A percentile compares a stretch with the other conserved stretches of the same genome.
Conservation (phyloP, 2,888 invertebrate genomes). For the Eilema griseolum region DNA sequence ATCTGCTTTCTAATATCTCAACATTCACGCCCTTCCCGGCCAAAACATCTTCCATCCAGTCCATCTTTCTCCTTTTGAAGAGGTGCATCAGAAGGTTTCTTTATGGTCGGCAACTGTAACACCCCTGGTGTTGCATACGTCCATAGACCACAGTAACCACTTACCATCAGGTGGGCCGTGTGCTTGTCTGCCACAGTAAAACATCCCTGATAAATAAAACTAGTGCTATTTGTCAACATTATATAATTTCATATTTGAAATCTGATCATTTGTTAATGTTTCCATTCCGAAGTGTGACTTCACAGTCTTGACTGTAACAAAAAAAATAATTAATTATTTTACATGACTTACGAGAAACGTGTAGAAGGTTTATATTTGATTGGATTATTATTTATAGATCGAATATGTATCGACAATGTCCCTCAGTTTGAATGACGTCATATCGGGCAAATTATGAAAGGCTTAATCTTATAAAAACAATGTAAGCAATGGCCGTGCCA, state of each 20-base stretch:
- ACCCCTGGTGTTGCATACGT: too few relatives aligned
- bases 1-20: too few relatives aligned
- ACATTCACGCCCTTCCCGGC: neutral
- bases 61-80: neutral
- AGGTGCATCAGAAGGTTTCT: too few relatives aligned
- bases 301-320: conserved; percentile 74
- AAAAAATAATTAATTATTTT: conserved; percentile 21
- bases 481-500: neutral
- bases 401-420: neutral
- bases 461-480: neutral
- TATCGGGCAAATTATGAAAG: neutral
- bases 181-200: too few relatives aligned
- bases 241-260: conserved; percentile 7
- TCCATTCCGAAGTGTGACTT: conserved; percentile 29
- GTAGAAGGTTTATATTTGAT: neutral
- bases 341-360: neutral
- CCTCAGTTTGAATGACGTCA: neutral
- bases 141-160: too few relatives aligned
- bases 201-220: neutral
- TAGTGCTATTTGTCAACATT: neutral
- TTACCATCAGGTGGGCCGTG: too few relatives aligned
- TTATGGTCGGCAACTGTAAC: too few relatives aligned
- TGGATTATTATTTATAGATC: neutral
- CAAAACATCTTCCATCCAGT: neutral
- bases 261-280: neutral